phyloP scores from a whole-genome alignment of 2,113 vertebrate species.

The Leucosticte australis region DNA sequence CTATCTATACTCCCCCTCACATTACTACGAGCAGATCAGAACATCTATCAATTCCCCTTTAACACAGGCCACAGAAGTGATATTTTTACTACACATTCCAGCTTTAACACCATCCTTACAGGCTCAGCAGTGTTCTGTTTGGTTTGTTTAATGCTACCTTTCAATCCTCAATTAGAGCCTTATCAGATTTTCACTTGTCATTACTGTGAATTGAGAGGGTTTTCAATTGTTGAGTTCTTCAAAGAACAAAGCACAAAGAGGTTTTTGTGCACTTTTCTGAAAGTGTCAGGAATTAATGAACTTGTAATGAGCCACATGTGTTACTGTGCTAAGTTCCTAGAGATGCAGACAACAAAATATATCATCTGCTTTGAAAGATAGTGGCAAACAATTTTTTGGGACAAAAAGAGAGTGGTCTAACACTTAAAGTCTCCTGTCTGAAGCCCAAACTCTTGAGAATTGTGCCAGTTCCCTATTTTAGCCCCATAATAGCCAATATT shows the following conservation, averaged over 20 bases:
- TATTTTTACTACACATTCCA: not conserved
- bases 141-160: not conserved
- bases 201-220: not conserved
- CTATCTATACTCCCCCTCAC: not conserved
- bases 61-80: not conserved
- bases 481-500: not conserved
- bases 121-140: not conserved
- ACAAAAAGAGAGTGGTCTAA: not conserved
- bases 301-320: fast-evolving
- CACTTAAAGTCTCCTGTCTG: not conserved
- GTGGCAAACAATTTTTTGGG: not conserved
- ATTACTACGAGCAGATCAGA: not conserved
- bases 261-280: not conserved
- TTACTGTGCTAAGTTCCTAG: not conserved
- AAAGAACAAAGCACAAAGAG: not conserved
- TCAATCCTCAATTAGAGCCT: not conserved
- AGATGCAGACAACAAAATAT: not conserved
- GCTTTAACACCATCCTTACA: not conserved
- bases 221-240: not conserved
- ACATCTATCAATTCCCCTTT: not conserved
- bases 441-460: not conserved
- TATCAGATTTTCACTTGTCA: not conserved
- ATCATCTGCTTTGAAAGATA: not conserved
- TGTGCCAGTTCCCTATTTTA: not conserved
- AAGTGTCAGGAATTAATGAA: not conserved